phyloP scores from a whole-genome alignment of 2,113 vertebrate species.

The Thunnus maccoyii region DNA sequence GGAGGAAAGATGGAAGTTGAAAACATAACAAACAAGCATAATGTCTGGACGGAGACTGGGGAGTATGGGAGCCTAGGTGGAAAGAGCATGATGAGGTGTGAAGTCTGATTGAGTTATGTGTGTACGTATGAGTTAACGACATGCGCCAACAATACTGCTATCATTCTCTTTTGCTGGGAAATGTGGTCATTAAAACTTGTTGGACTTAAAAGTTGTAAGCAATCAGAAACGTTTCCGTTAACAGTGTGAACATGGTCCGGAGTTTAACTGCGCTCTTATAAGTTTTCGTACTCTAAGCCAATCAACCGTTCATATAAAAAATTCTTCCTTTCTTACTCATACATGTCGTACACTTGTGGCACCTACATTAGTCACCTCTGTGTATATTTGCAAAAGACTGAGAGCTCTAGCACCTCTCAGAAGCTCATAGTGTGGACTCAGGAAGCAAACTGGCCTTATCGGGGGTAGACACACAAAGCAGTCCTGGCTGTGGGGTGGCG shows the following conservation, averaged over 20 bases:
- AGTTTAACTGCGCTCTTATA: not conserved
- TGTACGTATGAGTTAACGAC: not conserved
- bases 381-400: slow-evolving; percentile 82
- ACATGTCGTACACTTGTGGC: slow-evolving; percentile 27
- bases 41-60: slow-evolving; percentile 69
- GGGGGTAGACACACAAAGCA: slow-evolving; percentile 87
- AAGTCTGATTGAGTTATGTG: slow-evolving; percentile 42
- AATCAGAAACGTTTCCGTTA: slow-evolving; percentile 27
- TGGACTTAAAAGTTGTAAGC: not conserved
- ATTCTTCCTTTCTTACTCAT: slow-evolving; percentile 36
- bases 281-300: not conserved
- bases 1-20: slow-evolving; percentile 80
- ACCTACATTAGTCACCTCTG: slow-evolving; percentile 71
- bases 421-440: slow-evolving; percentile 83
- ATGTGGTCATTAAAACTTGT: slow-evolving; percentile 17
- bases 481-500: slow-evolving; percentile 79
- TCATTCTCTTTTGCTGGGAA: slow-evolving; percentile 30
- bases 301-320: slow-evolving; percentile 44
- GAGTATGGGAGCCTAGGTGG: slow-evolving; percentile 42
- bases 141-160: slow-evolving; percentile 35
- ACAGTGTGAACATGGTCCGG: not conserved
- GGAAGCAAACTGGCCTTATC: slow-evolving; percentile 93
- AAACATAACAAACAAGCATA: slow-evolving; percentile 82
- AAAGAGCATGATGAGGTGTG: slow-evolving; percentile 51
- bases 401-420: slow-evolving; percentile 76